Evolutionary conservation across 1,140 invertebrate species (phyloP), one percentile per base, ranked within the genome.

Genomic region (Zaprionus vittiger): DNA sequence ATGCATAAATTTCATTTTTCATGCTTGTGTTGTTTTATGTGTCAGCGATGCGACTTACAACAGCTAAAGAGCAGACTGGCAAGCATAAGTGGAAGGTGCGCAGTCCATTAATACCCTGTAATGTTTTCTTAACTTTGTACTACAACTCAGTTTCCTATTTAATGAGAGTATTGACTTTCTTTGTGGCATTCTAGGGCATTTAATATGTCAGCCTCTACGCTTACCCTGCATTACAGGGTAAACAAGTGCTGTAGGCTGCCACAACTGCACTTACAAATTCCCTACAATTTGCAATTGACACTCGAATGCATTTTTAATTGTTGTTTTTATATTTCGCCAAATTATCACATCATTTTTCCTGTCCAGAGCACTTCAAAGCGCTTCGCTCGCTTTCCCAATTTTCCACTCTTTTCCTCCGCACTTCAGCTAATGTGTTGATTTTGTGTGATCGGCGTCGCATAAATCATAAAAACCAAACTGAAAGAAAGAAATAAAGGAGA

Each of bases 261-360:
- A 6, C 41, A 17, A 9, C 41, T 17, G 2, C 6, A 47, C 38
- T 54, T 41, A 31, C 41, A 22, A 22, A 49, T 49, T 12, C 2
- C 17, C 47, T 52, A 4, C 47, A 52, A 52, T 60, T 72, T 65
- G 74, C 84, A 84, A 89, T 89, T 81, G 85, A 84, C 85, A 89
- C 72, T 67, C 63, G 54, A 90, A 89, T 79, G 85, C 61, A 69
- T 73, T 77, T 90, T 82, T 90, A 89, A 89, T 90, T 67, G 75
- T 74, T 79, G 62, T 76, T 81, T 89, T 85, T 77, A 75, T 73
- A 84, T 77, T 90, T 84, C 81, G 81, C 79, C 85, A 85, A 89
- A 89, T 89, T 89, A 89, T 77, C 85, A 90, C 85, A 81, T 89
- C 72, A 80, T 81, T 89, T 75, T 66, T 66, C 22, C 41, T 56